Evolutionary conservation across 1,140 invertebrate genomes (phyloP), one percentile per base, ranked within the genome.

Genomic region (Trichogramma pretiosum): DNA sequence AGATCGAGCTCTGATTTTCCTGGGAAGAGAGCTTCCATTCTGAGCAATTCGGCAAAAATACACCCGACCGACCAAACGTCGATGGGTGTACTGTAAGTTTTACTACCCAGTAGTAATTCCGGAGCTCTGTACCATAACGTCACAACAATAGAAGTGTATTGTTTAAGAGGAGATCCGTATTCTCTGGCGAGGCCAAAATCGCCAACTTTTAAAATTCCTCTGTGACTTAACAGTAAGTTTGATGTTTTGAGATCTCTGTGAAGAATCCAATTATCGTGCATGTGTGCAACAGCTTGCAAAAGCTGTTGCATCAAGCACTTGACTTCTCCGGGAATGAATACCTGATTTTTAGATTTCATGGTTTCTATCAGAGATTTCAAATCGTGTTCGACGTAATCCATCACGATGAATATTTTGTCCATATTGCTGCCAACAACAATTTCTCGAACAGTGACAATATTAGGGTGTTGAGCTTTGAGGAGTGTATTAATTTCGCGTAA

Each of bases 11-110:
- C 94, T 4, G 88, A 88, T 75, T 96, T 95, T 4, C 96, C 96
- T 2, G 91, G 89, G 65, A 98, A 99, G 11, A 98, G 67, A 3
- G 95, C 87, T 59, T 93, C 87, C 88, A 96, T 94, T 36, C 84
- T 82, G 4, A 99, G 72, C 28, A 99, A 82, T 67, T 99, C 96
- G 1, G 89, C 94, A 72, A 98, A 98, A 53, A 99, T 98, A 65
- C 96, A 99, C n/a, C 96, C 96, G 7, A 98, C 91, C 13, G 93
- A 98, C 96, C 96, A 99, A 69, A 98, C 83, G 66, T 99, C 96
- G 42, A 99, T 89, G 3, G 88, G 84, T 2, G 90, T 96, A 2
- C 93, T 96, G 72, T 99, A 99, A 73, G 92, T 84, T 67, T 89
- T 91, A 16, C 78, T 77, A 55, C 91, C 84, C 18, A 96, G 72